Base-by-base conservation (phyloP, 2,113 vertebrate genomes). In the Amphiprion ocellaris region DNA sequence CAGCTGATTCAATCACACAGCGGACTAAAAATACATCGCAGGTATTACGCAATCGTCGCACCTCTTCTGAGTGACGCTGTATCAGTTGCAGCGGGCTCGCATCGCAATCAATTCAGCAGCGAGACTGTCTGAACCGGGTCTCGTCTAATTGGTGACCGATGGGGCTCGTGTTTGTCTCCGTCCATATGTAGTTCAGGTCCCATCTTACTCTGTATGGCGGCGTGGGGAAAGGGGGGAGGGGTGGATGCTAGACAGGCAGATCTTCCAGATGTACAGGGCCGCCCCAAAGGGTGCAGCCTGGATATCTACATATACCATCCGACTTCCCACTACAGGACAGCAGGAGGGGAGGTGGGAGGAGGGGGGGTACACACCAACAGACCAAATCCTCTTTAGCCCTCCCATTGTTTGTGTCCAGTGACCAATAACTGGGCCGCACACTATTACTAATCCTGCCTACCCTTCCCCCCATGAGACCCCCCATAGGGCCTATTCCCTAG, bases 391-490 rank as follows among this genome's bases (percentile, higher is more conserved):
- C 89, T 92, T 93, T 87, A 89, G 86, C 88, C 92, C 88, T 91
- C 91, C 90, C 90, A 92, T 93, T 94, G 93, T 94, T 92, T 93
- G 90, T 80, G 90, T 92, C 91, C 90, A 90, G 88, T 92, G 93
- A 93, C 93, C 92, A 94, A 93, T 93, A 93, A 93, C 89, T 93
- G 83, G 81, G 83, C 81, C 37, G 81, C 85, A 91, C 90, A 84
- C 88, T 88, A 90, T 76, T 74, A 91, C 89, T 93, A 94, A 93
- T 94, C 92, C 90, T 53, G 55, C 69, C 53, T 60, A 47, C 90
- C 87, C 83, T 79, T 84, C 88, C 89, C 88, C 91, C 87, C 52
- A 78, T 68, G 69, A 61, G 82, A 82, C 83, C 86, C 89, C 89
- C 86, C 70, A 87, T 84, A 79, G 87, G 33, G 84, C 66, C 44